A percentile compares a stretch with the other conserved stretches of the same genome.
Conservation (phyloP, 1,140 invertebrate genomes). For the Cardiocondyla obscurior region DNA sequence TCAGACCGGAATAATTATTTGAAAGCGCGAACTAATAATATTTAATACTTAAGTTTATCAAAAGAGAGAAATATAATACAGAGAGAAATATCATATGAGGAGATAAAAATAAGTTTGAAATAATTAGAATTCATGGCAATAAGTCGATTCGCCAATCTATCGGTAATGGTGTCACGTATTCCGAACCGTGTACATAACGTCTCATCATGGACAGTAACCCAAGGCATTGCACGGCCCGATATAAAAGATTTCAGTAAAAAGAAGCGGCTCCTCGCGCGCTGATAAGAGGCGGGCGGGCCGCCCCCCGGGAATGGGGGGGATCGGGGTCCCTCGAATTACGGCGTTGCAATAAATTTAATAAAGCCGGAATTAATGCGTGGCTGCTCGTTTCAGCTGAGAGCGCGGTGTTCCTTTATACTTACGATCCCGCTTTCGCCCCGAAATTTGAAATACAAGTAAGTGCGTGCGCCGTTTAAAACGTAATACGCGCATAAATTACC, state of each 20-base stretch:
- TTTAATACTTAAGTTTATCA: no score
- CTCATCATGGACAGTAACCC: constrained; percentile 73
- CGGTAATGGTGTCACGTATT: constrained; percentile 71
- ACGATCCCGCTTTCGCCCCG: constrained; percentile 33
- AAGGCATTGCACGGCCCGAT: constrained; percentile 61
- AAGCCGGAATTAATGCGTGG: constrained; percentile 54
- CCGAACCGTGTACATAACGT: constrained; percentile 60
- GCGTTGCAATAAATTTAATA: constrained; percentile 61
- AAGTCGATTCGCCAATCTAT: no score
- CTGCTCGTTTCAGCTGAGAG: constrained; percentile 45
- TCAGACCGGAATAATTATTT: no score
- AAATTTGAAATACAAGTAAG: constrained; percentile 47
- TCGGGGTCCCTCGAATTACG: constrained; percentile 35
- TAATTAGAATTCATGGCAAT: no score
- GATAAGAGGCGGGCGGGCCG: constrained; percentile 60
- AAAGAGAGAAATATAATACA: no score
- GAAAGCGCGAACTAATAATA: no score
- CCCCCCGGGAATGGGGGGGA: constrained; percentile 24
- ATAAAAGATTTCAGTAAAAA: constrained; percentile 57
- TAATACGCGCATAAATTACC: constrained; percentile 53
- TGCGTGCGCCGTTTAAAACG: constrained; percentile 37
- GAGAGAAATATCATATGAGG: no score
- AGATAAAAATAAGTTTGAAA: no score
- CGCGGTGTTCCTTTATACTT: constrained; percentile 43
- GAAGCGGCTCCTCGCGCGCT: constrained; percentile 50